Evolutionary conservation across 2,888 invertebrate genomes (phyloP).

Genomic region (Drosophila multiciliata): DNA sequence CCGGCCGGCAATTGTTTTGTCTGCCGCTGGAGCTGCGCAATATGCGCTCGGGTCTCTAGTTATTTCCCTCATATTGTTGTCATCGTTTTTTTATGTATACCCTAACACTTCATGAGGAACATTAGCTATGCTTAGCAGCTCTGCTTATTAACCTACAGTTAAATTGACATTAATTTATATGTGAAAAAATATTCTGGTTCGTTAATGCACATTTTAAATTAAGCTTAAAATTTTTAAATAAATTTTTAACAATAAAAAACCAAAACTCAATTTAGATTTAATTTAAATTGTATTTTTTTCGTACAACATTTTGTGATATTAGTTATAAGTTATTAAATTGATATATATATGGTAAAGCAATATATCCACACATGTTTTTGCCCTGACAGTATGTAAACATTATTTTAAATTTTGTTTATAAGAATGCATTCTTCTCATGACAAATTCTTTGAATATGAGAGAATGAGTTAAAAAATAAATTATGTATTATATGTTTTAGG

Average conservation of each 20-base stretch:
- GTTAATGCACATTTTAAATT: not conserved
- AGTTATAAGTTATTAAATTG: not conserved
- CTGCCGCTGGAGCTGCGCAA: slow-evolving; percentile 45
- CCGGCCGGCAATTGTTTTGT: slow-evolving; percentile 78
- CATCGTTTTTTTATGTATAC: slow-evolving; percentile 38
- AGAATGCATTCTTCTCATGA: not conserved
- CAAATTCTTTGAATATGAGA: not conserved
- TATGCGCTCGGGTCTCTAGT: slow-evolving; percentile 58
- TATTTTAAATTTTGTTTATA: not conserved
- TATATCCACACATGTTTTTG: not conserved
- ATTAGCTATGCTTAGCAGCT: not conserved
- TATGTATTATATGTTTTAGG: not conserved
- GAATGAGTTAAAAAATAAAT: not conserved
- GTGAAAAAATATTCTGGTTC: not conserved
- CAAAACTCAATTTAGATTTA: not conserved
- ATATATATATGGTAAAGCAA: not conserved
- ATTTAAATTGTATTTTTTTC: not conserved
- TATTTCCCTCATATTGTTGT: slow-evolving; percentile 53
- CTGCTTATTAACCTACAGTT: not conserved
- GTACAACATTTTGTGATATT: not conserved
- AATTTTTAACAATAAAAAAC: not conserved
- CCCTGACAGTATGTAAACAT: not conserved
- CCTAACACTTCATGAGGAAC: not conserved
- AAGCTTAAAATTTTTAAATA: not conserved
- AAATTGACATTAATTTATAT: too few species aligned